These are phyloP conservation scores for Aethes cnicana DNA, from an alignment of 2,888 invertebrate genomes.

Conservation along the genomic window DNA sequence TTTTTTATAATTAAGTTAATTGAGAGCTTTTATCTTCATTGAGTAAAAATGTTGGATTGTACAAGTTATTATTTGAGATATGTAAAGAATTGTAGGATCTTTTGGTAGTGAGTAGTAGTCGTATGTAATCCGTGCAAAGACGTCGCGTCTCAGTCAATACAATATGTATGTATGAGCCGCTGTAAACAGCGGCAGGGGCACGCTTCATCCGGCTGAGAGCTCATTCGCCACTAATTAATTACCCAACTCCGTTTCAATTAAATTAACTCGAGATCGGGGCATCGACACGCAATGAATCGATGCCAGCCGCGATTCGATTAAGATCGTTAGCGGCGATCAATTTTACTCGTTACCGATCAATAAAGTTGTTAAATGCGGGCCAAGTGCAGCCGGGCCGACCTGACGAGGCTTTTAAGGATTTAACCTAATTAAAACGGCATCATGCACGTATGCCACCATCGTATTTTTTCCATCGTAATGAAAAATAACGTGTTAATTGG, in stretches of 20 bases:
- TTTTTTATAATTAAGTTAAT: conserved; percentile 22
- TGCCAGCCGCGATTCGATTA: conserved; percentile 73
- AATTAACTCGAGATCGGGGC: conserved; percentile 76
- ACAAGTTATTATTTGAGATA: too few relatives aligned
- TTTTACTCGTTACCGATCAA: conserved; percentile 72
- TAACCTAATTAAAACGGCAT: conserved; percentile 15
- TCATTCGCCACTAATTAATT: conserved; percentile 80
- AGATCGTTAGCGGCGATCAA: conserved; percentile 76
- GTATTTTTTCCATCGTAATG: not conserved
- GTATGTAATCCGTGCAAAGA: conserved; percentile 41
- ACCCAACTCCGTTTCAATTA: conserved; percentile 79
- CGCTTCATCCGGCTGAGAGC: conserved; percentile 70
- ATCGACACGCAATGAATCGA: conserved; percentile 75
- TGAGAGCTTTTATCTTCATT: conserved; percentile 8
- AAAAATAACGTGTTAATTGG: conserved; percentile 24
- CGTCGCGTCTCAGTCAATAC: conserved; percentile 38
- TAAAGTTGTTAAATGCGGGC: conserved; percentile 64
- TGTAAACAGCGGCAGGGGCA: conserved; percentile 61
- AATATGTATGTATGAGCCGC: conserved; percentile 58
- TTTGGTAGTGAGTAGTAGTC: not conserved
- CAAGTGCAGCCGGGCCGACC: conserved; percentile 42
- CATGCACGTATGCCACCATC: not conserved
- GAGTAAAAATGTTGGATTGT: too few relatives aligned
- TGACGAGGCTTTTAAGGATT: not conserved
- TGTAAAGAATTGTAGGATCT: not conserved